Evolutionary conservation across 1,140 invertebrate species (phyloP), one percentile per base, ranked within the genome.

Genomic region (Plutomurus gul): DNA sequence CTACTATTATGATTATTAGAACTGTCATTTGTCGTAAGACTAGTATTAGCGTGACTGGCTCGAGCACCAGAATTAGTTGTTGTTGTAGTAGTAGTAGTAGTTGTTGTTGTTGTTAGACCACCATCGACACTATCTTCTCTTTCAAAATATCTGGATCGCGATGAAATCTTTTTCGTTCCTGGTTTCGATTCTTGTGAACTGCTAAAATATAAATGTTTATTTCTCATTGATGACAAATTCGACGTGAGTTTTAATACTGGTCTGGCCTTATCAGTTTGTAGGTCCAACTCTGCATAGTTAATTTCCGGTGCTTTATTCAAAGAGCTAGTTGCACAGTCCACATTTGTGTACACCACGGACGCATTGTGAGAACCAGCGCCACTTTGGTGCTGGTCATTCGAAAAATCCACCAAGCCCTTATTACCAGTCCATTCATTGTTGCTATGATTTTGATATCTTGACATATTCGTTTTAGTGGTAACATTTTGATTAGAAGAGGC

Each of bases 271-370:
- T 88, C 86, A 43, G 46, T 78, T 36, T 87, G 85, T 25, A 88
- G 80, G 81, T 87, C 89, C 18, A 90, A 84, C 78, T 88, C 87
- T 25, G 88, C 89, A 84, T 90, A 90, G 81, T 86, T 85, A 84
- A 84, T 84, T 86, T 88, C 83, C 75, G 85, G 85, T 43, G 86
- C 85, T 20, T 46, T 51, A 56, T 49, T 56, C n/a, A 33, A 18
- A 87, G 84, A 49, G 86, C 85, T 36, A 87, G 81, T 76, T 87
- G 88, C 30, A 86, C 85, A 33, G 85, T 84, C 60, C 71, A 83
- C n/a, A 84, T 77, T 30, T 78, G 79, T 81, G 60, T 76, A 78
- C 39, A 75, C 25, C 86, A 74, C 85, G 85, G 77, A 85, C 40
- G 47, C 33, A 37, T 70, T 79, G 11, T n/a, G 7, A 33, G 16